Evolutionary conservation across 1,140 invertebrate species (phyloP).

Genomic region (Drosophila simulans): DNA sequence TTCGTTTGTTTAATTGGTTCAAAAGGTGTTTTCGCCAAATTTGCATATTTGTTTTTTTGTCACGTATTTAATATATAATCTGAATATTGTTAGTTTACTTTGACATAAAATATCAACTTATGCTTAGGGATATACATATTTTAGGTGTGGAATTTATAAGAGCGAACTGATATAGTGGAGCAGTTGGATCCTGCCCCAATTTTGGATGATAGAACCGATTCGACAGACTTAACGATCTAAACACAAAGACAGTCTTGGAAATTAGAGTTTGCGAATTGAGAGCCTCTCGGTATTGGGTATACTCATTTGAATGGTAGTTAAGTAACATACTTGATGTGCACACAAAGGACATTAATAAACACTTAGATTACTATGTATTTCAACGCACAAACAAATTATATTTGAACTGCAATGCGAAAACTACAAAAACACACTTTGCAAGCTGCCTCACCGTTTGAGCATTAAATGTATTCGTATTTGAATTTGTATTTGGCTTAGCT

Average conservation of each 20-base stretch:
- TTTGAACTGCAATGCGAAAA: conserved; percentile 56
- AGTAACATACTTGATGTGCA: conserved; percentile 36
- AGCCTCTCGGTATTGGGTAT: conserved; percentile 29
- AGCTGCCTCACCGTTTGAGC: conserved; percentile 41
- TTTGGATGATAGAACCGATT: conserved; percentile 52
- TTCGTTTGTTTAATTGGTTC: conserved; percentile 72
- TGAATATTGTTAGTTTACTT: conserved; percentile 40
- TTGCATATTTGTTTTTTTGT: conserved; percentile 47
- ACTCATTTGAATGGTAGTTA: conserved; percentile 23
- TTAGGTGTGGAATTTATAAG: conserved; percentile 29
- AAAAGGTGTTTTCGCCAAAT: conserved; percentile 77
- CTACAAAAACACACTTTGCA: conserved; percentile 50
- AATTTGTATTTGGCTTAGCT: conserved; percentile 24
- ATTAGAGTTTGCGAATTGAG: conserved; percentile 67
- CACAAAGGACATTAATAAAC: conserved; percentile 43
- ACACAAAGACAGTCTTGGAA: conserved; percentile 79
- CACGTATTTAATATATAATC: conserved; percentile 43
- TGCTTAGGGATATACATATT: conserved; percentile 49
- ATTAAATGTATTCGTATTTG: conserved; percentile 28
- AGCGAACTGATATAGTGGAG: conserved; percentile 55
- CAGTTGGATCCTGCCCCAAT: neutral
- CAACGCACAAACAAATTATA: conserved; percentile 43
- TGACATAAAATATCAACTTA: conserved; percentile 77
- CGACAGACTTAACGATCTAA: conserved; percentile 66
- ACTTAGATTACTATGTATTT: conserved; percentile 16